A percentile compares a stretch with the other conserved stretches of the same genome.
These are phyloP conservation scores for Odontamblyopus lacepedii DNA, from an alignment of 2,797 vertebrate genomes.

Conservation along the genomic window DNA sequence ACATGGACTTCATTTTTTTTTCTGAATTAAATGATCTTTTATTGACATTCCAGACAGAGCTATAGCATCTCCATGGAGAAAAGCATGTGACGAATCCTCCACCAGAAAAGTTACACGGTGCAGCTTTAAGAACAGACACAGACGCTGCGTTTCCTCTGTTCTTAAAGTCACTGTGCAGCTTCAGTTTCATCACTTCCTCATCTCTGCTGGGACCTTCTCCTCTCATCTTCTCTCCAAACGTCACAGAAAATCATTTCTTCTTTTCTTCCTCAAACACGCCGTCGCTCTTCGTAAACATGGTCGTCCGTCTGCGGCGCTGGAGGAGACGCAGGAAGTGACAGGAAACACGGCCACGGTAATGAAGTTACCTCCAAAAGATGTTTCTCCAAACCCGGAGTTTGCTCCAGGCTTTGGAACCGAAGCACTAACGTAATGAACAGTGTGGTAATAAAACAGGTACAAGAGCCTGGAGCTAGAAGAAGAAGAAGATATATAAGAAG, in stretches of 20 bases:
- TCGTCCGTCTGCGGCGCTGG: background rate
- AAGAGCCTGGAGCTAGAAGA: background rate
- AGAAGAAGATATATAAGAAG: background rate
- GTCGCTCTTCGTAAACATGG: background rate
- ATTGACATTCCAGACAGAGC: too few species aligned
- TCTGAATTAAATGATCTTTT: too few species aligned
- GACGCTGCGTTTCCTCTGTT: background rate
- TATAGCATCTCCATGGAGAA: too few species aligned
- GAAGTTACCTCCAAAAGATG: background rate
- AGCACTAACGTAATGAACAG: background rate
- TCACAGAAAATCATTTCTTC: background rate
- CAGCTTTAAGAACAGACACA: too few species aligned
- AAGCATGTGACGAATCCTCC: too few species aligned
- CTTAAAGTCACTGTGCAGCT: background rate
- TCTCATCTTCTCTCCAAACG: background rate
- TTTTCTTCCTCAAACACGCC: too few species aligned
- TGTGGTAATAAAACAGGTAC: slow-evolving; percentile 1
- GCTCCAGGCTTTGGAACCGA: background rate
- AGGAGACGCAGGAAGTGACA: slow-evolving; percentile 3
- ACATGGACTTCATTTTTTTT: too few species aligned
- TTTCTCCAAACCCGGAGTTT: background rate
- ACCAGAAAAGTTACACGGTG: too few species aligned
- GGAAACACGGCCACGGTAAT: background rate
- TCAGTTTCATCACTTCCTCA: background rate
- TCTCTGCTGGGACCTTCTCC: background rate